These are phyloP conservation scores for Mythimna ferrago DNA, from an alignment of 2,888 invertebrate species.

Conservation along the genomic window DNA sequence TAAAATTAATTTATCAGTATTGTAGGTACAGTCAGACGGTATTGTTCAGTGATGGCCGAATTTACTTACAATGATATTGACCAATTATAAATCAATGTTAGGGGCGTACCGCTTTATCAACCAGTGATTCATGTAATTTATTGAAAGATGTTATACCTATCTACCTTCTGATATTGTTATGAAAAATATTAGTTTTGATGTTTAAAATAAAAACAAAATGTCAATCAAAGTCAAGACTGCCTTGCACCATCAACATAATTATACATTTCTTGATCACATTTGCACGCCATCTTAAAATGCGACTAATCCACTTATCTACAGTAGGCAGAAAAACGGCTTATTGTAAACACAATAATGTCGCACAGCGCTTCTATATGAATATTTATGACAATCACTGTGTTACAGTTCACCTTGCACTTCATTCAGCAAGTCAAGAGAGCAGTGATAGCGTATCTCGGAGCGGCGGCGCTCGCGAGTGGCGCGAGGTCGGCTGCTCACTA, in stretches of 20 bases:
- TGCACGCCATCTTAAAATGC: background rate
- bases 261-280: background rate
- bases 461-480: constrained; percentile 3
- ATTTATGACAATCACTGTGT: constrained; percentile 23
- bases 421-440: constrained; percentile 56
- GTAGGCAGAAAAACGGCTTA: constrained; percentile 15
- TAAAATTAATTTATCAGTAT: constrained; percentile 19
- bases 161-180: no score
- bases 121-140: constrained; percentile 28
- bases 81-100: constrained; percentile 16
- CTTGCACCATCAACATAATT: background rate
- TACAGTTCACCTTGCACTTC: constrained; percentile 64
- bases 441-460: constrained; percentile 44
- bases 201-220: background rate
- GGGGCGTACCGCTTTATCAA: constrained; percentile 47
- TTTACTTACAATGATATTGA: constrained; percentile 17
- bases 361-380: constrained; percentile 20
- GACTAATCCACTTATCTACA: constrained; percentile 3
- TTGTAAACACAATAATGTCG: constrained; percentile 25
- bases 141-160: background rate
- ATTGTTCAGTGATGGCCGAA: constrained; percentile 22
- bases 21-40: background rate
- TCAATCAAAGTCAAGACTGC: background rate
- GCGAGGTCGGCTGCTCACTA: constrained; percentile 58
- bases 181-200: background rate